These are phyloP conservation scores for Scaptomyza montana DNA, from an alignment of 1,140 invertebrate species.

Conservation along the genomic window DNA sequence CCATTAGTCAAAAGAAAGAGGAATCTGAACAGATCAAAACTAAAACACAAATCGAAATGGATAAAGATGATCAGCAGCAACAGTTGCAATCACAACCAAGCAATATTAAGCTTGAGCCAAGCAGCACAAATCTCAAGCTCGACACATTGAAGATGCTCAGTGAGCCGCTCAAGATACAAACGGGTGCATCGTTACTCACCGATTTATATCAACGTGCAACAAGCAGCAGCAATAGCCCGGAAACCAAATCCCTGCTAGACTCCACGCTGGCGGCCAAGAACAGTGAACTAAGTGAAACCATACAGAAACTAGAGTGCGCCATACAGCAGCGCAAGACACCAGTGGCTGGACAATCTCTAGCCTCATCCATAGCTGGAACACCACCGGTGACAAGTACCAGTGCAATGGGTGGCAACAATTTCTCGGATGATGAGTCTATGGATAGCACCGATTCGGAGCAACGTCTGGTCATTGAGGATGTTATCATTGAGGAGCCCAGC, in stretches of 20 bases:
- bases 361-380: constrained; percentile 58
- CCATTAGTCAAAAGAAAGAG: constrained; percentile 84
- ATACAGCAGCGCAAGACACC: constrained; percentile 77
- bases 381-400: constrained; percentile 43
- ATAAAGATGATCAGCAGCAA: neutral
- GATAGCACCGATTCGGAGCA: constrained; percentile 91
- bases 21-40: constrained; percentile 74
- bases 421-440: constrained; percentile 84
- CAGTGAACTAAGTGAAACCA: constrained; percentile 86
- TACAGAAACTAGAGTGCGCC: constrained; percentile 85
- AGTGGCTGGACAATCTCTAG: constrained; percentile 65
- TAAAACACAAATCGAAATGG: constrained; percentile 22
- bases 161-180: constrained; percentile 72
- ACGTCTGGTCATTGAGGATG: constrained; percentile 86
- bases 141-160: constrained; percentile 44
- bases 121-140: constrained; percentile 15
- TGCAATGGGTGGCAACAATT: constrained; percentile 47
- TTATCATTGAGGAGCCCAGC: constrained; percentile 62
- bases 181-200: constrained; percentile 41
- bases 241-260: constrained; percentile 77
- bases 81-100: neutral
- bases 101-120: constrained; percentile 29
- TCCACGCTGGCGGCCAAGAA: constrained; percentile 84
- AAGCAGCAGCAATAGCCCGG: constrained; percentile 67
- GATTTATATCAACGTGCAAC: constrained; percentile 30